A percentile compares a stretch with the other conserved stretches of the same genome.
These are phyloP conservation scores for Chaetura pelagica DNA, from an alignment of 2,113 vertebrate genomes.

Conservation along the genomic window DNA sequence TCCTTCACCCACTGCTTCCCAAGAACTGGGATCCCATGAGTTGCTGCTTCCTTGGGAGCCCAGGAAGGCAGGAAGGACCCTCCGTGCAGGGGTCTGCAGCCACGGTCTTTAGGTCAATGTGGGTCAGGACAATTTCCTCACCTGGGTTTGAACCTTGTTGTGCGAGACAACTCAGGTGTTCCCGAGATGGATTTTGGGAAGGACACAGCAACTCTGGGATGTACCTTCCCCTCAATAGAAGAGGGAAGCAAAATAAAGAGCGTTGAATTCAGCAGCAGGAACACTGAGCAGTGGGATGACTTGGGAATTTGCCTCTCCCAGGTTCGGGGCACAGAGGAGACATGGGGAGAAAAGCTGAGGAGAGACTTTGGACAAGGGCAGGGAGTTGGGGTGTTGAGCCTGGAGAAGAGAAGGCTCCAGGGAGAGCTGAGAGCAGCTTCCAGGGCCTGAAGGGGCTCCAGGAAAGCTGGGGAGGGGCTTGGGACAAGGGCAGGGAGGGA, in stretches of 20 bases:
- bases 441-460: no score
- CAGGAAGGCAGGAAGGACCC: no score
- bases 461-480: no score
- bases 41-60: not conserved
- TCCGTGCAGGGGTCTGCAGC: no score
- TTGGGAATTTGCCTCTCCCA: fast-evolving
- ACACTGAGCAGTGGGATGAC: not conserved
- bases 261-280: not conserved
- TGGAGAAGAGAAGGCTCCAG: no score
- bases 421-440: no score
- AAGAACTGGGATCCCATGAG: not conserved
- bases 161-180: fast-evolving
- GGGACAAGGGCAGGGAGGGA: no score
- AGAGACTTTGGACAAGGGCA: no score
- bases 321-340: not conserved
- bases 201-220: not conserved
- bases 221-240: not conserved
- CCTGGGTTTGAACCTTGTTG: not conserved
- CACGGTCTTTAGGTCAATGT: no score
- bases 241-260: not conserved
- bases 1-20: not conserved
- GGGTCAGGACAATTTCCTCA: no score
- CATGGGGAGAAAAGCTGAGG: no score
- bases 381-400: no score
- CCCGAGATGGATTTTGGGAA: fast-evolving